phyloP scores from a whole-genome alignment of 2,797 vertebrate genomes.

The Ceryle rudis region DNA sequence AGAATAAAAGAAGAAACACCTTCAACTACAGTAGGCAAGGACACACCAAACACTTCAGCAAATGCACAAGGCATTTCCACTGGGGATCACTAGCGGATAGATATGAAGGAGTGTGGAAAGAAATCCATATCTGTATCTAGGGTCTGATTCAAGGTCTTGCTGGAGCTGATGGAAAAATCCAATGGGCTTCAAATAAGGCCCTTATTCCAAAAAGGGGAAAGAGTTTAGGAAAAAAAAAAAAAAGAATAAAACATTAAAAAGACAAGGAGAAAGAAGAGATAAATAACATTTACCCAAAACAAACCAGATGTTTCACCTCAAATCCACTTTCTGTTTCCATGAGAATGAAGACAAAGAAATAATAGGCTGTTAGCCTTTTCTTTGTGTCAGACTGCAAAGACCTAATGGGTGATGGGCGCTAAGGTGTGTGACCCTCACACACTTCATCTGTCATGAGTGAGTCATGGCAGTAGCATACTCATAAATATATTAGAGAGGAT shows the following conservation, averaged over 20 bases:
- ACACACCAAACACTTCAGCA: neutral
- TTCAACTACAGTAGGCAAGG: neutral
- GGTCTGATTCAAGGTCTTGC: neutral
- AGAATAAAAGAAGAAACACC: neutral
- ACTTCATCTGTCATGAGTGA: constrained; percentile 37
- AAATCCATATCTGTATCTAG: neutral
- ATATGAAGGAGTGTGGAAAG: neutral
- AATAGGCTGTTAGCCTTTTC: constrained; percentile 11
- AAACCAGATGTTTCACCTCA: constrained; percentile 71
- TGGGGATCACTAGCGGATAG: neutral
- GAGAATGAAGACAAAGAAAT: constrained; percentile 49
- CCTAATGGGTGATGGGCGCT: neutral
- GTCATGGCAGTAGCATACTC: neutral
- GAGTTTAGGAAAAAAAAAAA: neutral
- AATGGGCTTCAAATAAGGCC: neutral
- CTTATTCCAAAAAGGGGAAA: neutral
- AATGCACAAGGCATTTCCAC: neutral
- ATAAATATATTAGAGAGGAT: constrained; percentile 32
- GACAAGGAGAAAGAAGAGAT: constrained; percentile 12
- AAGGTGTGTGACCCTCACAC: neutral
- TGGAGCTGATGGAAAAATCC: neutral
- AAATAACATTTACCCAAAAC: constrained; percentile 60
- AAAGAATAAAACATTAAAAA: constrained; percentile 1
- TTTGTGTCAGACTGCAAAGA: neutral
- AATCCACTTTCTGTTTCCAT: constrained; percentile 65